Evolutionary conservation across 1,140 invertebrate species (phyloP), one percentile per base, ranked within the genome.

Genomic region (Ostrea denselamellosa): DNA sequence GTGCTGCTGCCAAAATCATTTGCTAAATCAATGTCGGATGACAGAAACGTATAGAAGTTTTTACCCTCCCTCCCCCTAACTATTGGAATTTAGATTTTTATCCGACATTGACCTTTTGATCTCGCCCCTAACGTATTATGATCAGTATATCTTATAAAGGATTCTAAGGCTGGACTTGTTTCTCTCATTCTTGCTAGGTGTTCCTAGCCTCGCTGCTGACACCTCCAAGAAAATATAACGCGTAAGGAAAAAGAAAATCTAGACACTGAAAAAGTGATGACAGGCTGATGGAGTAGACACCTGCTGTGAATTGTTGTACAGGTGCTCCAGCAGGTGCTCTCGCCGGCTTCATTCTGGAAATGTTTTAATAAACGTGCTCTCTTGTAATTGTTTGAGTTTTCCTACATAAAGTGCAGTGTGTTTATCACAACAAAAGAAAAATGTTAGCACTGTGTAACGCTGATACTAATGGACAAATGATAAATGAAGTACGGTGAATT

Each of bases 301-400:
- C 68, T 71, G 68, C 28, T 71, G 10, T 10, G 28, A 71, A 28
- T 25, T 71, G 22, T 25, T 8, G 8, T 71, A 25, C 68, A 71
- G 68, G 68, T 71, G 68, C 68, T 71, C 14, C 22, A 12, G 68
- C 68, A 71, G 68, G 68, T 71, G 68, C 68, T 28, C 14, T 7
- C 25, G 25, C 28, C 68, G 25, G 22, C 22, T 71, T 58, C 10
- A 5, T 58, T 58, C 56, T 58, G 14, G 56, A 17, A 58, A 19
- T 14, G 5, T 58, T 58, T 58, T 58, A 19, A 14, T 17, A 17
- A 58, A 58, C 56, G 56, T 58, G 56, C 14, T 58, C 14, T 58
- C 56, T 58, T 17, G 14, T 58, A 58, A 58, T 58, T 58, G 56
- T 58, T 4, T 58, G 56, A 58, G 14, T 44, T 44, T 44, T 58